Evolutionary conservation across 1,140 invertebrate species (phyloP).

Genomic region (Chelonus insularis): DNA sequence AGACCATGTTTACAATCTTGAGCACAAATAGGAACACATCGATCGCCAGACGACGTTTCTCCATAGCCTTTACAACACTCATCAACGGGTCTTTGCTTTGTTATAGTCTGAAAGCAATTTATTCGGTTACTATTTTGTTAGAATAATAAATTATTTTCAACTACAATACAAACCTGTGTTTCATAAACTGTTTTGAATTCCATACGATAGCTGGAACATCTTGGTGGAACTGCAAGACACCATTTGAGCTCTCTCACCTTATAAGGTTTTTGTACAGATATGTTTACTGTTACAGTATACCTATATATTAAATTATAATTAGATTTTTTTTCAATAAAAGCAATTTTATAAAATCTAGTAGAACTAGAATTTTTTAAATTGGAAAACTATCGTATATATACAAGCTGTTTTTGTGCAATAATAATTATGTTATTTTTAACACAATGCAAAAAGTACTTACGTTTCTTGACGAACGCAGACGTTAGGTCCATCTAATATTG

Average conservation of each 20-base stretch:
- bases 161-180: conserved; percentile 59
- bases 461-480: conserved; percentile 51
- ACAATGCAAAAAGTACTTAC: too few species aligned
- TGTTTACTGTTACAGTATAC: conserved; percentile 71
- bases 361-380: too few species aligned
- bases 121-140: too few species aligned
- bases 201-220: conserved; percentile 84
- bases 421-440: too few species aligned
- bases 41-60: conserved; percentile 63
- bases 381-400: too few species aligned
- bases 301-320: conserved; percentile 58
- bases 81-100: conserved; percentile 75
- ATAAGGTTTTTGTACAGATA: conserved; percentile 78
- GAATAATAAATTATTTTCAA: background rate
- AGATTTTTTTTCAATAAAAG: background rate
- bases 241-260: conserved; percentile 78
- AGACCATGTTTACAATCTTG: conserved; percentile 80
- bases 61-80: conserved; percentile 84
- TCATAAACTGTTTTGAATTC: conserved; percentile 73
- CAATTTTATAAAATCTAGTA: too few species aligned
- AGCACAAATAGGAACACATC: conserved; percentile 79
- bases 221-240: conserved; percentile 81
- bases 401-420: too few species aligned
- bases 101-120: conserved; percentile 68
- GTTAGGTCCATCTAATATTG: conserved; percentile 51